Base-by-base conservation (phyloP, 2,113 vertebrate species). In the Gymnogyps californianus region DNA sequence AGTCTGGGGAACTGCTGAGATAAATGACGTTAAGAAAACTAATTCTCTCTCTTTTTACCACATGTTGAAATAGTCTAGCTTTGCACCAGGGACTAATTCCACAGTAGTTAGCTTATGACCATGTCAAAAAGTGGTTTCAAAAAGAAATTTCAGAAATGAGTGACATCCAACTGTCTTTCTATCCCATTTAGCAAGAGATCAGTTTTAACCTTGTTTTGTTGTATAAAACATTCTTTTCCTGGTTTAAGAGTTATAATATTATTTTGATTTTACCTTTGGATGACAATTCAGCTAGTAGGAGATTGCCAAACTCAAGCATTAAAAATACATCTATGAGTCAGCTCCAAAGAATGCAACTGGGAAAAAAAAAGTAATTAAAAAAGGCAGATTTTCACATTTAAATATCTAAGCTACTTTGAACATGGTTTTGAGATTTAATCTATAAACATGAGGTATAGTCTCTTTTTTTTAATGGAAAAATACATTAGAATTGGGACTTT, bases 251-350 rank as follows among this genome's bases (percentile, higher is more conserved):
- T 76, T 91, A 52, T 13, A 55, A 51, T 51, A 70, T 70, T 89
- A 75, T 83, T 95, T 94, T 94, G 42, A 62, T 93, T 91, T 91
- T 94, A 93, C 62, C 78, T 93, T 85, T 91, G 70, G 84, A 89
- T 67, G 31, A 75, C 38, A 82, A n/a, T 61, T 85, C 61, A 79
- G 8, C 19, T 82, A 64, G 77, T 7, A 84, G 61, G 82, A 91
- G 74, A 72, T 31, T 87, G 70, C 81, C 84, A 94, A n/a, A 92
- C 9, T 55, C 17, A 36, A 67, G 52, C 21, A 79, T 83, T 89
- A 89, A 93, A 83, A 96, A 76, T 69, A 57, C 29, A 31, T 28
- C 64, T 44, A 4, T 87, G 69, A 89, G n/a, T 95, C 83, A 71
- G 47, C 18, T 87, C 26, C 74, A 69, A 93, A 96, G n/a, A 96